Conservation (phyloP, 2,888 invertebrate species). For the Syrista parreyssii region DNA sequence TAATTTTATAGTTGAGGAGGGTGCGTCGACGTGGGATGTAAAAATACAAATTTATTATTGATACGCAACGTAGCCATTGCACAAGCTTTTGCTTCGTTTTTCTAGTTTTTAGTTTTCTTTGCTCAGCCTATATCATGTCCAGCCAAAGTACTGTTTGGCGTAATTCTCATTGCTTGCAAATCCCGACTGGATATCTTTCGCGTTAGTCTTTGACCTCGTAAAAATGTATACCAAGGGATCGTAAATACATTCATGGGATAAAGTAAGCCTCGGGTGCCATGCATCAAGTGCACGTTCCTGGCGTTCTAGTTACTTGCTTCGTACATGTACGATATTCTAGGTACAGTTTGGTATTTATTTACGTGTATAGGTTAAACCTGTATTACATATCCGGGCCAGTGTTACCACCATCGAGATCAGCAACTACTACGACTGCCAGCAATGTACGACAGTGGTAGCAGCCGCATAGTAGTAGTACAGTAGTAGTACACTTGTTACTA, state of each 20-base stretch:
- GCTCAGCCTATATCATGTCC: neutral
- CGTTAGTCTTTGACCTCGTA: neutral
- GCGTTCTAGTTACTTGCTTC: neutral
- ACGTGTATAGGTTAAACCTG: neutral
- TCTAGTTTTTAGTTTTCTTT: neutral
- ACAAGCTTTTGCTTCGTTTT: neutral
- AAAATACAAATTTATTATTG: neutral
- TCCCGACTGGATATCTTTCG: neutral
- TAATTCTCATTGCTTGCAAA: neutral
- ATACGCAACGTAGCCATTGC: neutral
- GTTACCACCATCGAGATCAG: neutral
- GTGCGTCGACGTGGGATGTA: neutral
- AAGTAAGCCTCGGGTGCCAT: neutral
- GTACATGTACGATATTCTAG: neutral
- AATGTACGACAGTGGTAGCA: neutral
- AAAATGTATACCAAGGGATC: neutral
- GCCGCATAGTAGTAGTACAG: neutral
- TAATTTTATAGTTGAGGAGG: neutral
- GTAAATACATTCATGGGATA: neutral
- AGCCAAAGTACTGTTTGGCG: neutral
- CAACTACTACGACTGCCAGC: neutral
- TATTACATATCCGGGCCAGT: conserved; percentile 31
- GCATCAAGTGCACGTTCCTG: conserved; percentile 1
- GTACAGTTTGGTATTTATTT: neutral
- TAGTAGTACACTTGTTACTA: neutral